These are phyloP conservation scores for Dione vanillae DNA, from an alignment of 2,888 invertebrate genomes.

Conservation along the genomic window DNA sequence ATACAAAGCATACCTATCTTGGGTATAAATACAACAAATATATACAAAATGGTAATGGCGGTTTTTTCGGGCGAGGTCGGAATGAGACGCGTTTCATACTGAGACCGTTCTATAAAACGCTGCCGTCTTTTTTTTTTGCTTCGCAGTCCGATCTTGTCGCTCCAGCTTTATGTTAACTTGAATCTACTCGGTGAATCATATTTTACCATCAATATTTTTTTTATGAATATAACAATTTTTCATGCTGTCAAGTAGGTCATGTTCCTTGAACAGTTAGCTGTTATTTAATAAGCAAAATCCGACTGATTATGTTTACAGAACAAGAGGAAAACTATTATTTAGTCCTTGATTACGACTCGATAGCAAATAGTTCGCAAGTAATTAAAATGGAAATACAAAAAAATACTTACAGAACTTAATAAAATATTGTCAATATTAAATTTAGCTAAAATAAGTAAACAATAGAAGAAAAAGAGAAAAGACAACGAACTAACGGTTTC, in stretches of 20 bases:
- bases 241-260: conserved; percentile 19
- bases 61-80: conserved; percentile 58
- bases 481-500: background rate
- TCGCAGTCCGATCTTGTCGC: conserved; percentile 59
- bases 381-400: background rate
- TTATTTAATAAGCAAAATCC: conserved; percentile 1
- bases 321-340: background rate
- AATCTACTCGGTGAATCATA: conserved; percentile 34
- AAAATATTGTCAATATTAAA: background rate
- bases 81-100: conserved; percentile 70
- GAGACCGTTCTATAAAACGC: conserved; percentile 67
- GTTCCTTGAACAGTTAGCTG: background rate
- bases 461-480: background rate
- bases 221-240: conserved; percentile 25
- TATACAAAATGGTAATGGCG: conserved; percentile 49
- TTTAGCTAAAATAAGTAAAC: background rate
- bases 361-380: background rate
- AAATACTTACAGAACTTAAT: background rate
- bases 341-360: background rate
- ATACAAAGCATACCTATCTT: conserved; percentile 49
- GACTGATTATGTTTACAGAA: background rate
- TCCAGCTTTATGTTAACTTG: conserved; percentile 54
- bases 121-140: conserved; percentile 66
- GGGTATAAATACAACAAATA: conserved; percentile 48
- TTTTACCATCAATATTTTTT: conserved; percentile 37